Evolutionary conservation across 2,888 invertebrate species (phyloP).

Genomic region (Nomada hirtipes): DNA sequence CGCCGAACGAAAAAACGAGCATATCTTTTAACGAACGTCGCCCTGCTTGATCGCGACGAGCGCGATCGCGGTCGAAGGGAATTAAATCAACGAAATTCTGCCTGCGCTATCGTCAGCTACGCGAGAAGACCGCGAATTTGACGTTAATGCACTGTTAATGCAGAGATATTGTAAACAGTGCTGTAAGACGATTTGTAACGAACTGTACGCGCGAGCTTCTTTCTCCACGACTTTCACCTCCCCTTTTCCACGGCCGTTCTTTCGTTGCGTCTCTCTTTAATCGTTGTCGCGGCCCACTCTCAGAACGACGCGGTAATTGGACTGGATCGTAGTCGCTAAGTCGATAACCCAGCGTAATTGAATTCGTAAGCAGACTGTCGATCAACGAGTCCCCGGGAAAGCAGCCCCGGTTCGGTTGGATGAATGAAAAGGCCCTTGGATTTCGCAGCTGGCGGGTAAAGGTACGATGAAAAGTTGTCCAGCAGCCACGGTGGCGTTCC

Average conservation of each 20-base stretch:
- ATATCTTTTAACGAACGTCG: slow-evolving; percentile 44
- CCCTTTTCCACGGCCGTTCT: background rate
- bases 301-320: slow-evolving; percentile 63
- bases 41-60: background rate
- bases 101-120: background rate
- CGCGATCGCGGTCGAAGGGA: background rate
- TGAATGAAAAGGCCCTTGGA: background rate
- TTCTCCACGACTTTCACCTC: slow-evolving; percentile 1
- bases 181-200: slow-evolving; percentile 55
- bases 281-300: slow-evolving; percentile 62
- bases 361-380: slow-evolving; percentile 72
- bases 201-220: slow-evolving; percentile 52
- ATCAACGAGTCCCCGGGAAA: slow-evolving; percentile 57
- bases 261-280: slow-evolving; percentile 53
- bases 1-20: slow-evolving; percentile 15
- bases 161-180: background rate
- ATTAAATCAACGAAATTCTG: slow-evolving; percentile 11
- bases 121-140: background rate
- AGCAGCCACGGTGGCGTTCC: background rate
- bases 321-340: slow-evolving; percentile 68
- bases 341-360: slow-evolving; percentile 70
- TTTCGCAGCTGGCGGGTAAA: slow-evolving; percentile 52
- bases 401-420: slow-evolving; percentile 28
- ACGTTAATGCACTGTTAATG: too few species aligned
- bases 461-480: slow-evolving; percentile 53